Base-by-base conservation (phyloP, 2,797 vertebrate species). In the Natrix natrix region DNA sequence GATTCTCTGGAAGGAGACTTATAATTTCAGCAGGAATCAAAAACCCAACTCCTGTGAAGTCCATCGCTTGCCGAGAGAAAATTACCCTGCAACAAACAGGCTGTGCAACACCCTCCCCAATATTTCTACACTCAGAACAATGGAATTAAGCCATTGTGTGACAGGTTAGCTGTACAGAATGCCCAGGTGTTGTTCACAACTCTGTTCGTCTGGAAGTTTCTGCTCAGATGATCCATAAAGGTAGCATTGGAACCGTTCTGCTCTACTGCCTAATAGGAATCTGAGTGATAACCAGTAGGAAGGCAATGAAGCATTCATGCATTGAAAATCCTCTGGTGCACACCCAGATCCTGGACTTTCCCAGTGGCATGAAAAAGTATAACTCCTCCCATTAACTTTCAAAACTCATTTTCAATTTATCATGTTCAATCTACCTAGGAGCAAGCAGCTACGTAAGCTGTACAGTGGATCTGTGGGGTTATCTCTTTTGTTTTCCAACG, bases 161-260 rank as follows among this genome's bases (percentile, higher is more conserved):
- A 91, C 83, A 95, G 88, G 88, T 92, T 94, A 96, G 93, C 86
- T 88, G 52, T n/a, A 90, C 28, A 2, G 7, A 90, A 86, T 94
- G 96, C 94, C 87, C 89, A 0, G 26, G n/a, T 55, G 0, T 52
- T 63, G 59, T 59, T 55, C 93, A 94, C 69, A 96, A 90, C 88
- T 91, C 91, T 93, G 87, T 95, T 95, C 96, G 92, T 96, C 93
- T 95, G 94, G 93, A 93, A 93, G 93, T 90, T 96, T 93, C 94
- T 94, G 92, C 95, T 96, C 94, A 93, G 95, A 92, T 93, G 96
- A 96, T 96, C 95, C 96, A 95, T 97, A 93, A 96, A 97, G 94
- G 94, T 89, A 96, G 87, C 92, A 93, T 48, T 94, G 96, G 92
- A 94, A 97, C 97, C 96, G 89, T 98, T 98, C 97, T 96, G 94